Evolutionary conservation across 2,888 invertebrate genomes (phyloP).

Genomic region (Amaurobius ferox): DNA sequence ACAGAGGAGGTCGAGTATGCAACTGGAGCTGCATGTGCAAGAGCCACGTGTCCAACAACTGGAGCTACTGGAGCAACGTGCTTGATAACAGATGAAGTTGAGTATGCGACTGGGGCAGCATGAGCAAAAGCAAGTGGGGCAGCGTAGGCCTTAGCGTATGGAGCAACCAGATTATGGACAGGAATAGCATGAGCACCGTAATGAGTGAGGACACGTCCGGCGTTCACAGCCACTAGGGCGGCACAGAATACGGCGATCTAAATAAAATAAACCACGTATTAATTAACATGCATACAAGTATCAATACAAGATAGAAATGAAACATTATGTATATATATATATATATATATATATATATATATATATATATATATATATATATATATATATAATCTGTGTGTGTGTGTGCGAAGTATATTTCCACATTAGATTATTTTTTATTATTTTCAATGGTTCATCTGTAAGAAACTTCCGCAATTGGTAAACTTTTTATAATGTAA

Average conservation of each 20-base stretch:
- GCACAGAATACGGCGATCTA: slow-evolving; percentile 37
- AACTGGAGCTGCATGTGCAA: neutral
- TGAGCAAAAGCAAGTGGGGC: slow-evolving; percentile 48
- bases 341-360: no score
- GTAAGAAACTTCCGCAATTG: no score
- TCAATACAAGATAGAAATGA: no score
- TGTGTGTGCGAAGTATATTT: no score
- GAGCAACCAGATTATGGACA: neutral
- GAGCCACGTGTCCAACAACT: neutral
- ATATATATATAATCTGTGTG: no score
- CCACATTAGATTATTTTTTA: no score
- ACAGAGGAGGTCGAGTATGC: neutral
- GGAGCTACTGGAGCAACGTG: slow-evolving; percentile 7
- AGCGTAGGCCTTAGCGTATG: neutral
- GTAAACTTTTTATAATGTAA: no score
- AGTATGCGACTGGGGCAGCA: slow-evolving; percentile 43
- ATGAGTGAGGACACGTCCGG: slow-evolving; percentile 15
- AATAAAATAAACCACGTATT: no score
- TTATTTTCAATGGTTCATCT: no score
- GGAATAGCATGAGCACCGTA: slow-evolving; percentile 9
- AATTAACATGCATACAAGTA: no score
- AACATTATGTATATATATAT: no score
- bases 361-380: no score
- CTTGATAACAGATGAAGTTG: slow-evolving; percentile 20
- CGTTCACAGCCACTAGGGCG: slow-evolving; percentile 40